Evolutionary conservation across 37 sponge, comb jelly and placozoan genomes (phyloP).

Genomic region (Hormiphora californensis): DNA sequence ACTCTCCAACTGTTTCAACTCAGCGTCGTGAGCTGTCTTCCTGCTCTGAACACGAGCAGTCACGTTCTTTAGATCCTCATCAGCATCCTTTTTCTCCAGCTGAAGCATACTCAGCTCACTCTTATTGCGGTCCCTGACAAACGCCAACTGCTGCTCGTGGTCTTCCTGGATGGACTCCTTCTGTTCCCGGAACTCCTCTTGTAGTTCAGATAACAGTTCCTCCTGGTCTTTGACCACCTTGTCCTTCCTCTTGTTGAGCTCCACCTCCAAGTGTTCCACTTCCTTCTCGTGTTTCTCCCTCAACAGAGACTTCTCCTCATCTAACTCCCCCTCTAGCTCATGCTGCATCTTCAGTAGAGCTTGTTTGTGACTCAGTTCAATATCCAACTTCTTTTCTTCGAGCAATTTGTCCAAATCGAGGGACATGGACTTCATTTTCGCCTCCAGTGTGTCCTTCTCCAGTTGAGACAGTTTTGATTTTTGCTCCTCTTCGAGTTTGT

Average conservation of each 20-base stretch:
- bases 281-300: not conserved
- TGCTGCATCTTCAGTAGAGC: not conserved
- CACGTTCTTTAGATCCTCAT: not conserved
- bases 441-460: constrained; percentile 9
- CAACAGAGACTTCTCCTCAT: not conserved
- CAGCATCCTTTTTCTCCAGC: not conserved
- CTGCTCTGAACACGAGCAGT: not conserved
- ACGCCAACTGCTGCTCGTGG: not conserved
- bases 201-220: not conserved
- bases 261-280: not conserved
- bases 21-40: not conserved
- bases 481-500: constrained; percentile 29
- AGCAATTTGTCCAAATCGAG: constrained; percentile 42
- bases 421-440: constrained; percentile 8
- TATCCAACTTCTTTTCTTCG: not conserved
- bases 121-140: constrained; percentile 9
- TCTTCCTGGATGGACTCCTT: constrained; percentile 13
- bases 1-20: not conserved
- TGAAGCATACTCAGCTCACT: not conserved
- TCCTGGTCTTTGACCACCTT: constrained; percentile 28
- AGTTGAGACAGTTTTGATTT: constrained; percentile 25
- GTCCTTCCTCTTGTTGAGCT: not conserved
- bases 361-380: constrained; percentile 17
- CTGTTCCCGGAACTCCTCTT: constrained; percentile 25
- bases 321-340: not conserved